Conservation (phyloP, 1,140 invertebrate genomes). For the Agrypnia vestita region DNA sequence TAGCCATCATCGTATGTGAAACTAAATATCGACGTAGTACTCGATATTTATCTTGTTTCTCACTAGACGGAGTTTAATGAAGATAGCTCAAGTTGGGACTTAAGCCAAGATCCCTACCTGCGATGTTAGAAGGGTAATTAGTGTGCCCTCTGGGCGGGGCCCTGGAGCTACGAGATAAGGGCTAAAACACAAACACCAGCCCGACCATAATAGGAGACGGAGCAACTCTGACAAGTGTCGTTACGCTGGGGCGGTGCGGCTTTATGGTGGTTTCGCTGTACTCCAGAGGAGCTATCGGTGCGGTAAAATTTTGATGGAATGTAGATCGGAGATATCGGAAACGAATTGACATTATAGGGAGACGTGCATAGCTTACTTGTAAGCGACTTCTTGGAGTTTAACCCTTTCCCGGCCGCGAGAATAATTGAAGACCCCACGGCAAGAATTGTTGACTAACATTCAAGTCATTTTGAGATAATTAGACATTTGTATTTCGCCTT, state of each 20-base stretch:
- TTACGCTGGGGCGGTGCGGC: background rate
- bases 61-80: conserved; percentile 14
- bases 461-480: too few species aligned
- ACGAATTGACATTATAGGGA: background rate
- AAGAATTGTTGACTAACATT: too few species aligned
- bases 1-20: background rate
- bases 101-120: conserved; percentile 3
- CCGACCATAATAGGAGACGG: background rate
- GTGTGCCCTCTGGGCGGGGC: background rate
- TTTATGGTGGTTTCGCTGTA: conserved; percentile 14
- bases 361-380: background rate
- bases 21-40: background rate
- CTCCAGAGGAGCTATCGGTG: background rate
- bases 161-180: background rate
- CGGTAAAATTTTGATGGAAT: conserved; percentile 11
- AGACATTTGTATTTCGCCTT: too few species aligned
- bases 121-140: conserved; percentile 12
- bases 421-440: too few species aligned
- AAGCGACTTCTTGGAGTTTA: too few species aligned
- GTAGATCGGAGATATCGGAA: conserved; percentile 7
- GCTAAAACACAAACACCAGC: conserved; percentile 8
- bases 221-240: conserved; percentile 11
- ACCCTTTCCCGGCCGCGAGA: too few species aligned
- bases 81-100: conserved; percentile 4
- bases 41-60: background rate